Evolutionary conservation across 2,888 invertebrate genomes (phyloP), one percentile per base, ranked within the genome.

Genomic region (Caenorhabditis afra): DNA sequence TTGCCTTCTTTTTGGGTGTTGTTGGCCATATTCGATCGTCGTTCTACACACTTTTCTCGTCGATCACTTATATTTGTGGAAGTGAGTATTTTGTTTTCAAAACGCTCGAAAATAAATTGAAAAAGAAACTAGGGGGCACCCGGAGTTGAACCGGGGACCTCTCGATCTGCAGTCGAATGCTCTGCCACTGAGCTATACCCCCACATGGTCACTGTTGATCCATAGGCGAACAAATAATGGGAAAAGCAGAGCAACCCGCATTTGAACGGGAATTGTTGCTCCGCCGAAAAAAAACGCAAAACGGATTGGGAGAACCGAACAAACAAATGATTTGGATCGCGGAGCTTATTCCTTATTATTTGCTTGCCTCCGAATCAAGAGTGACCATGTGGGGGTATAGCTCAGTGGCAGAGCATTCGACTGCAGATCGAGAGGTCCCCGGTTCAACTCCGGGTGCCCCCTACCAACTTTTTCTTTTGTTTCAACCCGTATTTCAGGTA

Each of bases 91-190:
- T 41, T 12, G 10, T n/a, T 41, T 8, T 22, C 23, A 45, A 59
- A 23, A 45, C 22, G 12, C 23, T 1, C 3, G 5, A 8, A 20
- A 8, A 44, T 45, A 77, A 58, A 61, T 45, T 11, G 49, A 39
- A 67, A 78, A 78, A 81, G 71, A 68, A 67, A 79, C 55, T 81
- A 85, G 84, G 82, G 84, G 82, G 83, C 82, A 82, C 83, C 81
- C 83, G 86, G 86, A 86, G 76, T 88, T 87, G 87, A 88, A 87
- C 88, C 88, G 82, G 85, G 83, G 88, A 88, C 88, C 87, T 88
- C 87, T 88, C 87, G 88, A 88, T 88, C 88, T 88, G 88, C 88
- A 88, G 87, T 88, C 88, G 86, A 88, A 87, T 88, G 88, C 88
- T 87, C 87, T 87, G 81, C 87, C 87, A 86, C 87, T 87, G 87